These are phyloP conservation scores for Tiphia femorata DNA, from an alignment of 2,888 invertebrate species.

Conservation along the genomic window DNA sequence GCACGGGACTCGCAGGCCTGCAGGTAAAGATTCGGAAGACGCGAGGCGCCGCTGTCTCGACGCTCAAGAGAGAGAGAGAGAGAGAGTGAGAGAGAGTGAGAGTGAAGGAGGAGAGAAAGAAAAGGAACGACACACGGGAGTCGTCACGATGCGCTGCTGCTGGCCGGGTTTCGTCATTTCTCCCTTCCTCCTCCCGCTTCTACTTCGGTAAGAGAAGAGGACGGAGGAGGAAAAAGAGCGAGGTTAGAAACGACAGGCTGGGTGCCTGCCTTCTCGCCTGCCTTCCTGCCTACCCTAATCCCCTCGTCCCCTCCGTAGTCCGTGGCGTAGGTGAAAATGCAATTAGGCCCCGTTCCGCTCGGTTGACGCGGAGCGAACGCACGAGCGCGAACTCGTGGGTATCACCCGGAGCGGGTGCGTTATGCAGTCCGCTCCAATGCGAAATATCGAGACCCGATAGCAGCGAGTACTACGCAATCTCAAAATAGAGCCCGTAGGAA, in stretches of 20 bases:
- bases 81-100: background rate
- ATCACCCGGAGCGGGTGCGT: slow-evolving; percentile 15
- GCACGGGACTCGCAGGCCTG: background rate
- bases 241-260: slow-evolving; percentile 23
- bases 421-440: slow-evolving; percentile 37
- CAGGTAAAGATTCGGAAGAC: background rate
- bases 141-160: slow-evolving; percentile 16
- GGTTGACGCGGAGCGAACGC: slow-evolving; percentile 36
- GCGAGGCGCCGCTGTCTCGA: background rate
- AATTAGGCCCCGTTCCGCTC: slow-evolving; percentile 43
- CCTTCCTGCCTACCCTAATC: background rate
- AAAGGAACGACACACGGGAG: background rate
- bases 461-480: slow-evolving; percentile 29
- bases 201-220: background rate
- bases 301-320: background rate
- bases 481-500: slow-evolving; percentile 39
- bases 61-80: background rate
- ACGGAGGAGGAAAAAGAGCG: slow-evolving; percentile 18
- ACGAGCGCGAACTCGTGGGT: slow-evolving; percentile 13
- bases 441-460: slow-evolving; percentile 29
- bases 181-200: no score
- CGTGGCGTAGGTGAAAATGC: slow-evolving; percentile 41
- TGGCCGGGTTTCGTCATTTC: slow-evolving; percentile 30
- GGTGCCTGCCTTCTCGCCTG: background rate
- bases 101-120: slow-evolving; percentile 1